Base-by-base conservation (phyloP, 2,888 invertebrate species). In the Prenolepis imparis region DNA sequence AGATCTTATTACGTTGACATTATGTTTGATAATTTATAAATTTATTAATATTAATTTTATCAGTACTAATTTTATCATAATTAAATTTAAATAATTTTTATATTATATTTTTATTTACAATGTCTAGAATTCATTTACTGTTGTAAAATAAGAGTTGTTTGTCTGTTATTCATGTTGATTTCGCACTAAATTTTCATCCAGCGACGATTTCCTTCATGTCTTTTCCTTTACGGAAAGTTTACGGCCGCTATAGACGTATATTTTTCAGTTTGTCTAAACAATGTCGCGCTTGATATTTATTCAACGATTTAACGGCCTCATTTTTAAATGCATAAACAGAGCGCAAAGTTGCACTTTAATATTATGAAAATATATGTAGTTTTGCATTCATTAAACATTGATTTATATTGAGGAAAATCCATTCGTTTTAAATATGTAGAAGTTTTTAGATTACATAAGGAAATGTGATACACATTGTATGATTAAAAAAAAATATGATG, bases 201-300 rank as follows among this genome's bases (percentile, higher is more conserved):
- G 12, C 21, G 21, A 48, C 28, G 52, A 4, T 18, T 66, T 57
- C 5, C 9, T 0, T 41, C 41, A 1, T 3, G 15, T 11, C 52
- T 66, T 28, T 8, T 5, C 15, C 3, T 6, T 2, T 18, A 44
- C n/a, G 21, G n/a, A 1, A 59, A 83, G 21, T 78, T 36, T 41
- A 32, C 21, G 73, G 55, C 36, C 66, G 64, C 6, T 8, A 61
- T 39, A 75, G 70, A 39, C 44, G 59, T 73, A 57, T 70, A 73
- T 74, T 8, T 41, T 63, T 66, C 44, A 9, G 48, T 44, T 24
- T 15, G 32, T 67, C 52, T 61, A 80, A 66, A 32, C 28, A 64
- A 18, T 4, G 24, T 72, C 11, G 21, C 3, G 73, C 18, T 32
- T 12, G n/a, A 68, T 81, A 61, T 61, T 81, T 83, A 67, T 68